phyloP scores from a whole-genome alignment of 2,113 vertebrate genomes.

The Holacanthus passer region DNA sequence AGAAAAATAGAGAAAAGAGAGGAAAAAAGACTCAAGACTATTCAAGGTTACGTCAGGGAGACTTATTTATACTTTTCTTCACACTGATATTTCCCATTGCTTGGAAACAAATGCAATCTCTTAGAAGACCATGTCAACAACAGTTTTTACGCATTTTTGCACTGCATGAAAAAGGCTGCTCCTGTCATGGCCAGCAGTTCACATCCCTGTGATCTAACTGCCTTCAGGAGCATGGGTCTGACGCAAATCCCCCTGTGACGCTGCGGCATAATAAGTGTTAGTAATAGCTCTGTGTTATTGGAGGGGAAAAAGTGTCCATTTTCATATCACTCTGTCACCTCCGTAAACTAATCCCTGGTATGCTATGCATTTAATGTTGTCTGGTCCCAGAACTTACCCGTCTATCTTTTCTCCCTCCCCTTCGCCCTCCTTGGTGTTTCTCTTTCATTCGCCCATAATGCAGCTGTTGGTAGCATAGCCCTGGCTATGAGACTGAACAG shows the following conservation, averaged over 20 bases:
- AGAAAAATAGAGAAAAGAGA: constrained; percentile 10
- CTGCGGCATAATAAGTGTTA: constrained; percentile 49
- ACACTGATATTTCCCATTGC: constrained; percentile 52
- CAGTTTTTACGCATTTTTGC: constrained; percentile 64
- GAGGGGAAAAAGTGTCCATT: constrained; percentile 48
- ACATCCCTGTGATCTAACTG: constrained; percentile 70
- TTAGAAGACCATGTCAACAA: constrained; percentile 55
- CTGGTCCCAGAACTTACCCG: constrained; percentile 26
- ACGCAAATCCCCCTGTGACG: constrained; percentile 67
- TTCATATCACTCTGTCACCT: constrained; percentile 59
- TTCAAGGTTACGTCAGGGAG: constrained; percentile 51
- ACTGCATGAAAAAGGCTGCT: constrained; percentile 62
- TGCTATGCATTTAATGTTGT: constrained; percentile 46
- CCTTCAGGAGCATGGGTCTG: constrained; percentile 56
- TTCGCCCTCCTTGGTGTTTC: constrained; percentile 3
- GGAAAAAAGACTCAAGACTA: not conserved
- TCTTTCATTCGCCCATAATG: constrained; percentile 15
- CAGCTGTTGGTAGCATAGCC: constrained; percentile 40
- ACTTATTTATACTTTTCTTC: constrained; percentile 49
- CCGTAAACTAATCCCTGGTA: constrained; percentile 44
- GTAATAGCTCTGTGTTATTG: constrained; percentile 64
- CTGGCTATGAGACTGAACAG: constrained; percentile 18
- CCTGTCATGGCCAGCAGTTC: constrained; percentile 60
- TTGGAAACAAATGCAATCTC: constrained; percentile 58
- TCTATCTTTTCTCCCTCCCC: constrained; percentile 15